Evolutionary conservation across 1,140 invertebrate genomes (phyloP), one percentile per base, ranked within the genome.

Genomic region (Drosophila varians): DNA sequence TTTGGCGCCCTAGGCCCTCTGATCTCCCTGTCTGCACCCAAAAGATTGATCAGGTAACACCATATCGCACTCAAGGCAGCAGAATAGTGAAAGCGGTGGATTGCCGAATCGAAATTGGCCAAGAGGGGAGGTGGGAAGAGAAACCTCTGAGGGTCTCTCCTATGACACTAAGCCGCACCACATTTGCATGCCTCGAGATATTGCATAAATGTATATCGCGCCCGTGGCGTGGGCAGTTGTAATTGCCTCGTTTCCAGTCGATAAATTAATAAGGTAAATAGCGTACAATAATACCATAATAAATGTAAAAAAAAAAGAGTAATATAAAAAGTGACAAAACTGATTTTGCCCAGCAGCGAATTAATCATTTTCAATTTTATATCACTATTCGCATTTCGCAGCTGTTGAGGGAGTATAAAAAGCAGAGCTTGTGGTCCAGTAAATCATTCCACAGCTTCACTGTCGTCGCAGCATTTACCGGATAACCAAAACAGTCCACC

Each of bases 361-460:
- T 40, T 56, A 84, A 69, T 55, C 49, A 54, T 58, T 75, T 86
- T 71, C 57, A 57, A 74, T 75, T 86, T 70, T 54, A 57, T 70
- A 64, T 78, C 55, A 55, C 26, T 49, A 62, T 64, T 25, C 60
- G 60, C 23, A 23, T 40, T 61, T 66, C 28, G 23, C 47, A 48
- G 69, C 48, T 11, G 47, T 65, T 47, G 60, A 36, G 16, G 12
- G 36, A 26, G 73, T 86, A 86, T 86, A 86, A 87, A 86, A 87
- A 51, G 46, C 56, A 28, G 52, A 64, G 74, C 18, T 52, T 14
- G 31, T 12, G n/a, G 16, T 18, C 34, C 58, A 80, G 62, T 57
- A 87, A 87, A 77, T 86, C 82, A 86, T 86, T 86, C 82, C 77
- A 77, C 69, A 86, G 65, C 70, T 42, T 76, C 73, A 45, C 80